A percentile compares a stretch with the other conserved stretches of the same genome.
Evolutionary conservation across 2,888 invertebrate species (phyloP).

Genomic region (Sinodicranocentrus sp.): DNA sequence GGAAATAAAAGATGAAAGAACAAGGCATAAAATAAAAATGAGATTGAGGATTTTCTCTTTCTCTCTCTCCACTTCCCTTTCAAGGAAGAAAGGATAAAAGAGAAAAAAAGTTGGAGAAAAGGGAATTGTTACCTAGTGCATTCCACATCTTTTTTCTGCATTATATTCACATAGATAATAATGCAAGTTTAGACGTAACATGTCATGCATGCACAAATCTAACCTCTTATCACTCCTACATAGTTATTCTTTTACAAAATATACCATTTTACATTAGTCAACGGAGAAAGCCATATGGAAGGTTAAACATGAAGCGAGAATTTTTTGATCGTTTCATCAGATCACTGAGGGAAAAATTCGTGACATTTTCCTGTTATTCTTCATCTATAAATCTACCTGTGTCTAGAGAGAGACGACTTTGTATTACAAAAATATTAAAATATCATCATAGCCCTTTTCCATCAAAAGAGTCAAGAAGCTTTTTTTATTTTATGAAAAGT

Average conservation of each 20-base stretch:
- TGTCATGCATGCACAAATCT: slow-evolving; percentile 17
- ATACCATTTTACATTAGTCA: slow-evolving; percentile 9
- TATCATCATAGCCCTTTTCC: too few species aligned
- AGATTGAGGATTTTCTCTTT: slow-evolving; percentile 55
- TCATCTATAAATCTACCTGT: too few species aligned
- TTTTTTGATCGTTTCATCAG: slow-evolving; percentile 15
- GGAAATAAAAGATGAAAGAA: slow-evolving; percentile 65
- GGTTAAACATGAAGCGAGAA: slow-evolving; percentile 44
- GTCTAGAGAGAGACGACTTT: too few species aligned
- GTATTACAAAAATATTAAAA: too few species aligned
- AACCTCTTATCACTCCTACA: not conserved
- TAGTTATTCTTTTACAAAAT: not conserved
- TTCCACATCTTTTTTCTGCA: slow-evolving; percentile 1
- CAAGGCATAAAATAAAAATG: slow-evolving; percentile 60
- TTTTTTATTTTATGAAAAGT: too few species aligned
- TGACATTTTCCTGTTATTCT: slow-evolving; percentile 30
- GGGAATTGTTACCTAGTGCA: not conserved
- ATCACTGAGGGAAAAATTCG: slow-evolving; percentile 9
- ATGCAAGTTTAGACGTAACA: slow-evolving; percentile 24
- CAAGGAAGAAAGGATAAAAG: slow-evolving; percentile 21
- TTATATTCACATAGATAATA: slow-evolving; percentile 46
- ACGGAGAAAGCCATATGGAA: slow-evolving; percentile 7
- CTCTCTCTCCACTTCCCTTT: slow-evolving; percentile 5
- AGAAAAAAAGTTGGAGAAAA: not conserved
- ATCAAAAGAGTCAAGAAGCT: too few species aligned